Conservation (phyloP, 1,140 invertebrate species). For the Camponotus vicinus region DNA sequence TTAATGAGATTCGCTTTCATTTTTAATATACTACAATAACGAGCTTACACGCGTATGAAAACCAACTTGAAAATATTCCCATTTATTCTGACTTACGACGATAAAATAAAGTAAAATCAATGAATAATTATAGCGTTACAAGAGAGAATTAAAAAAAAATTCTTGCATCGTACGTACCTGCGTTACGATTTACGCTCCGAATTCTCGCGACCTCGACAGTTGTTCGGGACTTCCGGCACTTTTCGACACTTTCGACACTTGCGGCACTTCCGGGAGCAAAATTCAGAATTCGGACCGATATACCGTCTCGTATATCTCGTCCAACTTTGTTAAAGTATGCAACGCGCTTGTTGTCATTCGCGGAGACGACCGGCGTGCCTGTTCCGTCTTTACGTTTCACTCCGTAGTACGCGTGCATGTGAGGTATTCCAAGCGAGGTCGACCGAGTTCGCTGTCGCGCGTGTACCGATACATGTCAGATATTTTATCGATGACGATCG, state of each 20-base stretch:
- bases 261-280: slow-evolving; percentile 26
- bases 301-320: not conserved
- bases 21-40: not conserved
- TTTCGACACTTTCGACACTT: slow-evolving; percentile 31
- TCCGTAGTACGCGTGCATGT: not conserved
- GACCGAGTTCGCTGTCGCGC: not conserved
- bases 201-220: not conserved
- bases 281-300: not conserved
- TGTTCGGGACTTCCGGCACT: slow-evolving; percentile 24
- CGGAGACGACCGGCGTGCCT: not conserved
- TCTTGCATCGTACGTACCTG: not conserved
- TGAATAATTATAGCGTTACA: not conserved
- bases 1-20: not conserved
- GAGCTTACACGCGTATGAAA: not conserved
- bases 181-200: not conserved
- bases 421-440: slow-evolving; percentile 2
- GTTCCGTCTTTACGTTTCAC: slow-evolving; percentile 9
- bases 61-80: not conserved
- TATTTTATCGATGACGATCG: slow-evolving; percentile 12
- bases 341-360: not conserved
- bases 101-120: not conserved
- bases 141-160: not conserved
- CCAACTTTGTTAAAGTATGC: not conserved
- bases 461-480: slow-evolving; percentile 20
- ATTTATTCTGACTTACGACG: not conserved